Conservation (phyloP, 2,888 invertebrate species). For the Lepidonotus clava region DNA sequence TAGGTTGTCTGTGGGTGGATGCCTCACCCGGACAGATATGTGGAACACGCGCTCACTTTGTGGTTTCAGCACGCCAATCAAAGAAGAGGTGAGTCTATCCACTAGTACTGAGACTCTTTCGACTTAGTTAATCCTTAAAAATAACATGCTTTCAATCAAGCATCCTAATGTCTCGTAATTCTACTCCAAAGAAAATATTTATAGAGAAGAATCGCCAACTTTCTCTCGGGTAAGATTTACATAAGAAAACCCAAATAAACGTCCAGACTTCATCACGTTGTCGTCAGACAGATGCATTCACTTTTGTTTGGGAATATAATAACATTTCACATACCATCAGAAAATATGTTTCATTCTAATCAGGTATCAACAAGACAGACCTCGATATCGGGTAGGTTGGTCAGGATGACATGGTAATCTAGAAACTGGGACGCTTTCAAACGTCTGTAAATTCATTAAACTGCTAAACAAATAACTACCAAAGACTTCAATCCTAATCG, state of each 20-base stretch:
- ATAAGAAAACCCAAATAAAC: too few relatives aligned
- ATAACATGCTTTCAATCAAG: too few relatives aligned
- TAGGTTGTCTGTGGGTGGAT: too few relatives aligned
- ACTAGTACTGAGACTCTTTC: too few relatives aligned
- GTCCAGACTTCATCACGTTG: neutral
- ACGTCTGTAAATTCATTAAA: neutral
- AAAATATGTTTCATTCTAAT: neutral
- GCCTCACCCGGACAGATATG: neutral
- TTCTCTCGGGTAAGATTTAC: neutral
- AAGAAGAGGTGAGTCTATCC: too few relatives aligned
- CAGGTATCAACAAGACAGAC: neutral
- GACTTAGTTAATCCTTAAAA: too few relatives aligned
- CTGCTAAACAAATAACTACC: neutral
- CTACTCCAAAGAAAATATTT: too few relatives aligned
- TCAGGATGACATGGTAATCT: neutral
- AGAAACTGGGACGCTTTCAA: neutral
- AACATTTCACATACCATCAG: constrained; percentile 7
- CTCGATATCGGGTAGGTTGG: neutral
- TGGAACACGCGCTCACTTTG: neutral
- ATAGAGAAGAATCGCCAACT: neutral
- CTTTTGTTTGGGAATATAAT: neutral
- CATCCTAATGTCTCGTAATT: too few relatives aligned
- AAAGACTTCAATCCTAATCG: neutral
- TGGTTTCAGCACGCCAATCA: constrained; percentile 5
- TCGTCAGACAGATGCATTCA: neutral